phyloP scores from a whole-genome alignment of 2,797 vertebrate genomes.

The Agapornis canus region DNA sequence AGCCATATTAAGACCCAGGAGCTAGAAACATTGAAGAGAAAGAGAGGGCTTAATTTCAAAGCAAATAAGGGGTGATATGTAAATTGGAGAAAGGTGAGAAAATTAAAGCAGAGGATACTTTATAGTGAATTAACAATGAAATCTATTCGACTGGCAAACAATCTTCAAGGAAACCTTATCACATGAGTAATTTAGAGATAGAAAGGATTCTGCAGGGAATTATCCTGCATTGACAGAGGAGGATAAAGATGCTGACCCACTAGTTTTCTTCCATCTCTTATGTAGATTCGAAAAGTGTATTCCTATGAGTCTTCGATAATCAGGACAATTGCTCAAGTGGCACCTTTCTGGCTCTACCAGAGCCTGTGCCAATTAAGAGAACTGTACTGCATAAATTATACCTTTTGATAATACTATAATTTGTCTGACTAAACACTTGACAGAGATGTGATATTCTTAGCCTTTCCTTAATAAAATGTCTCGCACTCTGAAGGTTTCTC shows the following conservation, averaged over 20 bases:
- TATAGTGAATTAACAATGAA: conserved; percentile 38
- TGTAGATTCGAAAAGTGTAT: conserved; percentile 37
- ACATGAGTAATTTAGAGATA: conserved; percentile 34
- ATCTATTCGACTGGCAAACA: conserved; percentile 13
- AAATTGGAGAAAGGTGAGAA: not conserved
- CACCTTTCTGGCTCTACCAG: conserved; percentile 50
- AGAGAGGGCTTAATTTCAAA: not conserved
- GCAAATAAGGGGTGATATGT: not conserved
- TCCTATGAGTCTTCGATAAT: conserved; percentile 50
- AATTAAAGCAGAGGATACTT: conserved; percentile 12
- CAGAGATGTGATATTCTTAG: conserved; percentile 58
- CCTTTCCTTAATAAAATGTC: conserved; percentile 59
- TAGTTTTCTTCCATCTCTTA: conserved; percentile 17
- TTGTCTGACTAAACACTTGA: conserved; percentile 62
- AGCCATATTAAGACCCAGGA: not conserved
- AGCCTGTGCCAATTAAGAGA: conserved; percentile 60
- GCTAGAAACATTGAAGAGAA: not conserved
- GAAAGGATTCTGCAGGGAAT: conserved; percentile 22
- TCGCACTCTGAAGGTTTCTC: conserved; percentile 27
- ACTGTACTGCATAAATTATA: conserved; percentile 60
- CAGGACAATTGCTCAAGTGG: conserved; percentile 58
- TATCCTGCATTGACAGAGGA: conserved; percentile 28
- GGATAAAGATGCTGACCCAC: conserved; percentile 50
- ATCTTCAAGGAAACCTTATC: conserved; percentile 7
- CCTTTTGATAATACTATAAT: conserved; percentile 65